Evolutionary conservation across 2,888 invertebrate genomes (phyloP).

Genomic region (Temnothorax ravouxi): DNA sequence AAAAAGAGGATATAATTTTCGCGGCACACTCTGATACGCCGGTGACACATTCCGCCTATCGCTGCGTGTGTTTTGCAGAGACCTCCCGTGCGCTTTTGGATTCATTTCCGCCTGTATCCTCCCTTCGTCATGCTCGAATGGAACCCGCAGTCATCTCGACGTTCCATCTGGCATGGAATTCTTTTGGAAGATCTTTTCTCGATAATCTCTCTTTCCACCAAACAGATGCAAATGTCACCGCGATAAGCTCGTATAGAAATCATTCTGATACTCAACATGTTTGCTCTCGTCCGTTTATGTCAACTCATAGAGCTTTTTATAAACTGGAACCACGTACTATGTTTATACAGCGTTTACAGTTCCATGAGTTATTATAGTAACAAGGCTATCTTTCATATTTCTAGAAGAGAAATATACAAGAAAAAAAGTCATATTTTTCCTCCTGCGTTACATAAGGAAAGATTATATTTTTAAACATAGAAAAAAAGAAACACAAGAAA

Average conservation of each 20-base stretch:
- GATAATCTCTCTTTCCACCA: conserved; percentile 46
- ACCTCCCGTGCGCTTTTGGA: conserved; percentile 52
- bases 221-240: conserved; percentile 57
- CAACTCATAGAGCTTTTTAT: conserved; percentile 36
- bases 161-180: conserved; percentile 30
- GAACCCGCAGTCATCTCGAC: conserved; percentile 49
- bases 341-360: conserved; percentile 22
- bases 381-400: neutral
- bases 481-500: neutral
- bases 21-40: conserved; percentile 64
- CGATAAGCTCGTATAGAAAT: conserved; percentile 33
- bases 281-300: conserved; percentile 33
- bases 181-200: conserved; percentile 37
- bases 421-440: conserved; percentile 14
- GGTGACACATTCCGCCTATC: conserved; percentile 60
- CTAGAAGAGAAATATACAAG: neutral
- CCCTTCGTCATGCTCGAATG: conserved; percentile 19
- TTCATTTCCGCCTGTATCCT: conserved; percentile 51
- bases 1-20: conserved; percentile 69
- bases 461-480: neutral
- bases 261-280: conserved; percentile 18
- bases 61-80: conserved; percentile 22
- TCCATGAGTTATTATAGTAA: conserved; percentile 26
- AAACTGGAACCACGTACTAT: conserved; percentile 9
- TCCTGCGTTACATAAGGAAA: neutral